Evolutionary conservation across 2,888 invertebrate genomes (phyloP), one percentile per base, ranked within the genome.

Genomic region (Ormyrus nitidulus): DNA sequence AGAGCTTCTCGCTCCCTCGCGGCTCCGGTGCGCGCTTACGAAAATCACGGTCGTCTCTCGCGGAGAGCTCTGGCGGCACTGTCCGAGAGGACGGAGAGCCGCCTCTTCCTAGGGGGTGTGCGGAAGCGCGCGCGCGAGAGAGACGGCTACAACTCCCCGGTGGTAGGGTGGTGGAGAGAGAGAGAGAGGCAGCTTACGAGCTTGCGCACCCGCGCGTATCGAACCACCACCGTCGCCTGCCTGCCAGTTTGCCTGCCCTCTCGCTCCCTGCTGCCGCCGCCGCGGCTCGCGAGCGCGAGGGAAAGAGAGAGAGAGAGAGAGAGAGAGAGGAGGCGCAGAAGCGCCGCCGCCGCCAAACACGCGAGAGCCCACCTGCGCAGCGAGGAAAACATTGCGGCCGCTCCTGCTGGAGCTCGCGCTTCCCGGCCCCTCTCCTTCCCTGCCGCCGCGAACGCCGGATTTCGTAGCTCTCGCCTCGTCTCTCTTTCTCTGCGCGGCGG

Each of bases 41-140:
- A 84, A 87, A 89, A 87, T 88, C 89, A 88, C 89, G 87, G 88
- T 88, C 85, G 88, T 87, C 89, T 86, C 89, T 88, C 85, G 80
- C 88, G 88, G 34, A 89, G 89, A 89, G 89, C 88, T 89, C 86
- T 88, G 86, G 87, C 89, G 89, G 88, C 87, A 89, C 90, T 90
- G 89, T 85, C 86, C 86, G 84, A 84, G 59, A n/a, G 69, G 11
- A 51, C 71, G 66, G 72, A 68, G 62, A 62, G 74, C 58, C 61
- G 74, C 56, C 73, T 49, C 72, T 11, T 48, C 70, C 66, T 13
- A 51, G 81, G 51, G 66, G 70, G 8, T 44, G 68, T 64, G 51
- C 58, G 61, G 11, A 54, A 53, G 65, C 75, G 59, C 56, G 61
- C 68, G 56, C 56, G 34, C 54, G 6, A 58, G 58, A 59, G 4